These are phyloP conservation scores for Sparidentex hasta DNA, from an alignment of 2,797 vertebrate species.

Conservation along the genomic window DNA sequence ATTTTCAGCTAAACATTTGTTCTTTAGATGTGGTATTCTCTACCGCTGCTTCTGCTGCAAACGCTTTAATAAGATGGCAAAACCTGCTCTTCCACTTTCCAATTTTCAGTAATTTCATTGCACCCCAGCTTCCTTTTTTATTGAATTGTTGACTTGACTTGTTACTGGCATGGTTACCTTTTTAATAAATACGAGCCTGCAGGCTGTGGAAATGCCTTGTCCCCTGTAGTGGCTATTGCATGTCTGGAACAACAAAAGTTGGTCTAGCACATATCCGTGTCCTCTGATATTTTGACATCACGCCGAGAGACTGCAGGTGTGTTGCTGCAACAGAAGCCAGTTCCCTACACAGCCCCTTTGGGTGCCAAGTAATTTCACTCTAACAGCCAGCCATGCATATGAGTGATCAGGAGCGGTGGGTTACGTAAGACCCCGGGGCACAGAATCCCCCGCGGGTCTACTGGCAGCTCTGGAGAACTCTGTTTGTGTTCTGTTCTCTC, in stretches of 20 bases:
- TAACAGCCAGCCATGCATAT: constrained; percentile 10
- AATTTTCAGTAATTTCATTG: constrained; percentile 18
- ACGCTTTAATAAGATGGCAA: background rate
- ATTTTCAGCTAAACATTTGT: constrained; percentile 3
- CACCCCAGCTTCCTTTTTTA: background rate
- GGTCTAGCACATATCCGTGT: constrained; percentile 20
- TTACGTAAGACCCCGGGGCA: constrained; percentile 53
- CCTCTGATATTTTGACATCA: constrained; percentile 15
- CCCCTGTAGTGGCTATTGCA: constrained; percentile 48
- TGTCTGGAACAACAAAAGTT: constrained; percentile 57
- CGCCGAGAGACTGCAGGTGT: constrained; percentile 50
- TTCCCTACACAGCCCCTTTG: constrained; percentile 3
- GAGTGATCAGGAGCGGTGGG: constrained; percentile 30
- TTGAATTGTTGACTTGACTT: constrained; percentile 25
- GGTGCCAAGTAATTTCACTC: constrained; percentile 12
- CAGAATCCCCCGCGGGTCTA: constrained; percentile 31
- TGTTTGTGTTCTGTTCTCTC: constrained; percentile 69
- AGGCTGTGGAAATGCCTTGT: constrained; percentile 67
- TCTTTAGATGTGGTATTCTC: constrained; percentile 2
- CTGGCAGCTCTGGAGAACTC: constrained; percentile 37
- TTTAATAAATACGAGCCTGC: constrained; percentile 62
- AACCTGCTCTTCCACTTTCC: constrained; percentile 31
- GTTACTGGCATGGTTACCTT: constrained; percentile 13
- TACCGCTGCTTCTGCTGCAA: background rate
- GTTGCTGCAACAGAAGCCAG: constrained; percentile 16